phyloP scores from a whole-genome alignment of 2,113 vertebrate genomes.

The Limanda limanda region DNA sequence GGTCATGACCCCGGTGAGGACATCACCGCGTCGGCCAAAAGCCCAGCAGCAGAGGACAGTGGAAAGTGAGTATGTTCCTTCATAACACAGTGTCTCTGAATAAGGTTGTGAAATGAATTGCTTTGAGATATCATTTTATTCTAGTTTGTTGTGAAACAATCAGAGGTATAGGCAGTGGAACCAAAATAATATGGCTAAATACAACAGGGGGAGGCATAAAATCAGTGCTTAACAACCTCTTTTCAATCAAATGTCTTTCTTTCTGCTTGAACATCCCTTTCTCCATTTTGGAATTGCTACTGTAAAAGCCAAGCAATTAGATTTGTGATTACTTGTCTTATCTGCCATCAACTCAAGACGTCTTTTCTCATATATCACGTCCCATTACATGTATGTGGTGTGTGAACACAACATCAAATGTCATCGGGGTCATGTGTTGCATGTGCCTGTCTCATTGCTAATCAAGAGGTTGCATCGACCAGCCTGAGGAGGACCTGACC shows the following conservation, averaged over 20 bases:
- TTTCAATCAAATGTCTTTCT: neutral
- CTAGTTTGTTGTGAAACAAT: too few relatives aligned
- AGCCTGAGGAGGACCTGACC: neutral
- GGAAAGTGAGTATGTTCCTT: slow-evolving; percentile 77
- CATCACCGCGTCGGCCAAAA: slow-evolving; percentile 65
- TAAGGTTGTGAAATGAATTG: neutral
- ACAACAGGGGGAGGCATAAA: neutral
- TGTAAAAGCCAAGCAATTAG: neutral
- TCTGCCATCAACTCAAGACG: neutral
- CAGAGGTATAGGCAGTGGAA: too few relatives aligned
- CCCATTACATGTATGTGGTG: neutral
- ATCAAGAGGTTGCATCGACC: neutral
- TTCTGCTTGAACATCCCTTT: neutral
- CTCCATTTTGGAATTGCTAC: neutral
- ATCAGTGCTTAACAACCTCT: neutral
- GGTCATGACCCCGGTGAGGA: slow-evolving; percentile 79
- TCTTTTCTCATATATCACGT: neutral
- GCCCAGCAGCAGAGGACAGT: slow-evolving; percentile 61
- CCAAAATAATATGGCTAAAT: too few relatives aligned
- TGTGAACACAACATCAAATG: neutral
- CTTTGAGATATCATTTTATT: neutral
- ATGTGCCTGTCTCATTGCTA: neutral
- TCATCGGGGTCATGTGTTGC: neutral
- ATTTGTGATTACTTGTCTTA: neutral
- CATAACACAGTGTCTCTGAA: neutral